Conservation (phyloP, 2,888 invertebrate species). For the Stenurella melanura region DNA sequence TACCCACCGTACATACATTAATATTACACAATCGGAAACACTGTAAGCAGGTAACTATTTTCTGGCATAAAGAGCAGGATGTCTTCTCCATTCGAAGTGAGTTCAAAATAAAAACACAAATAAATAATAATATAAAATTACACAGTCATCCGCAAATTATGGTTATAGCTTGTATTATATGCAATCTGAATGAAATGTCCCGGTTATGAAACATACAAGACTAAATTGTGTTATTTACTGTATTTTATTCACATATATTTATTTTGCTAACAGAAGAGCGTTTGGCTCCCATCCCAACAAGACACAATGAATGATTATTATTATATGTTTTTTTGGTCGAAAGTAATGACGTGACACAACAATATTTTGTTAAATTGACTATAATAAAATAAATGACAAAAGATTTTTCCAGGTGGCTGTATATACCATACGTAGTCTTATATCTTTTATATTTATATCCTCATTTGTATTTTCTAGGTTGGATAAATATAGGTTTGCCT, state of each 20-base stretch:
- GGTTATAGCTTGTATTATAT: conserved; percentile 7
- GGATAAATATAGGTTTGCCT: too few relatives aligned
- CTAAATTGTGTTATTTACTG: not conserved
- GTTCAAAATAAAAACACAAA: not conserved
- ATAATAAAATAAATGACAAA: not conserved
- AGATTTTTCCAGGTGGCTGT: not conserved
- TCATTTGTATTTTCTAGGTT: too few relatives aligned
- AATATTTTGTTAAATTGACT: conserved; percentile 3
- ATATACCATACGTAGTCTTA: too few relatives aligned
- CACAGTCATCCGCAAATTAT: not conserved
- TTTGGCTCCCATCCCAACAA: not conserved
- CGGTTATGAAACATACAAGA: not conserved
- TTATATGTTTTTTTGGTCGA: not conserved
- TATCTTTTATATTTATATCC: too few relatives aligned
- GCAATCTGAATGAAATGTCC: conserved; percentile 19
- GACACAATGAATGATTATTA: not conserved
- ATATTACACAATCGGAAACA: not conserved
- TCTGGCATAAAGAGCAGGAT: not conserved
- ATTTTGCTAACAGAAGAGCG: not conserved
- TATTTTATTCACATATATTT: not conserved
- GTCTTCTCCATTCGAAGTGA: not conserved
- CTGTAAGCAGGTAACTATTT: not conserved
- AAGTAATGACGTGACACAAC: not conserved
- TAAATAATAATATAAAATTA: not conserved
- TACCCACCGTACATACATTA: not conserved